A percentile compares a stretch with the other conserved stretches of the same genome.
These are phyloP conservation scores for Drosophila bocqueti DNA, from an alignment of 1,140 invertebrate species.

Conservation along the genomic window DNA sequence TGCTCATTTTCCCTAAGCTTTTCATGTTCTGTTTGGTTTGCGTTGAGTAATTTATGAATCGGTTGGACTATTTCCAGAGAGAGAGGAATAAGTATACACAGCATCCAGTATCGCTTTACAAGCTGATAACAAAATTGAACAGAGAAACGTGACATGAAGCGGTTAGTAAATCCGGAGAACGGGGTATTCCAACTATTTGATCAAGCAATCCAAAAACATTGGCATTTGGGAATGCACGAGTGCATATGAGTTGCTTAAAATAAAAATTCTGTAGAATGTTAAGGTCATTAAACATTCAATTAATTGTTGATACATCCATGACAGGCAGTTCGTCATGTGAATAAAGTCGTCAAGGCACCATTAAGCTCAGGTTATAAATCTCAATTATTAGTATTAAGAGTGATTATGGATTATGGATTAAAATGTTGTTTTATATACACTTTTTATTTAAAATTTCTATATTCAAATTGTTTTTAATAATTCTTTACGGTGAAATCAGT, in stretches of 20 bases:
- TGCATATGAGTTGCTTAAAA: conserved; percentile 31
- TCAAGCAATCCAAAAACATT: conserved; percentile 26
- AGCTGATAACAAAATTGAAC: conserved; percentile 41
- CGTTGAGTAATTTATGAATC: conserved; percentile 55
- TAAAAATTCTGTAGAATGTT: conserved; percentile 27
- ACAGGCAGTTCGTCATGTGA: conserved; percentile 11
- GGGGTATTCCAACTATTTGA: conserved; percentile 37
- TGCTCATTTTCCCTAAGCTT: conserved; percentile 13
- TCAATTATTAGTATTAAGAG: not conserved
- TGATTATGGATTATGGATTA: not conserved
- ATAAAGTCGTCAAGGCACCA: conserved; percentile 1
- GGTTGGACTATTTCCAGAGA: conserved; percentile 4
- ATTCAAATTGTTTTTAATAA: no score
- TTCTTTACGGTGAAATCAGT: no score
- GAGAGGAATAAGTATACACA: conserved; percentile 7
- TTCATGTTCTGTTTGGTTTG: conserved; percentile 32
- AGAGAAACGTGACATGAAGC: conserved; percentile 44
- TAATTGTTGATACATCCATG: conserved; percentile 20
- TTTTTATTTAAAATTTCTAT: no score
- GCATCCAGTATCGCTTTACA: conserved; percentile 29
- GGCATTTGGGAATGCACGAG: conserved; percentile 27
- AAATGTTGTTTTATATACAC: no score
- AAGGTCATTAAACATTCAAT: conserved; percentile 34
- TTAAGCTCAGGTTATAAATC: no score
- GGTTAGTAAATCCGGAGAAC: not conserved